Conservation (phyloP, 2,113 vertebrate genomes). For the Motacilla alba region DNA sequence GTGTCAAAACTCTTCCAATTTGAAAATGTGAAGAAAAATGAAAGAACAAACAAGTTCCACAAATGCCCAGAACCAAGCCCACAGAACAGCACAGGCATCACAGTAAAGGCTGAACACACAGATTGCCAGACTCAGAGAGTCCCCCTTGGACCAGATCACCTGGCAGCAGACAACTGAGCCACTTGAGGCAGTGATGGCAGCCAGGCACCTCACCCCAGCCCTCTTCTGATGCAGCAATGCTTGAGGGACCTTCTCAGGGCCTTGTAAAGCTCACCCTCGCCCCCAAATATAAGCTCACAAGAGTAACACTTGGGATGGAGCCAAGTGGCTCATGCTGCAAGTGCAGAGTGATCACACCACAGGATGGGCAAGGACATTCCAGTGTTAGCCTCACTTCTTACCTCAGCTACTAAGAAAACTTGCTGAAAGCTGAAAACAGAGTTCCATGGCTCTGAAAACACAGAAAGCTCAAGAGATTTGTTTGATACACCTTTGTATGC, state of each 20-base stretch:
- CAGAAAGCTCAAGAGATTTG: not conserved
- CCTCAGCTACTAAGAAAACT: not conserved
- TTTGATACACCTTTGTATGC: not conserved
- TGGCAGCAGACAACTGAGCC: not conserved
- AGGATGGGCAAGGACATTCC: not conserved
- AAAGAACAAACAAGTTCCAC: not conserved
- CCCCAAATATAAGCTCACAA: not conserved
- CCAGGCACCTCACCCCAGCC: not conserved
- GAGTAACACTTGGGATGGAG: not conserved
- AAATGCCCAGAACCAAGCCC: not conserved
- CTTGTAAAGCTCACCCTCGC: not conserved
- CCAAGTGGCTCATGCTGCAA: not conserved
- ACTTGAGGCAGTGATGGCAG: not conserved
- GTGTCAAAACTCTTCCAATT: not conserved
- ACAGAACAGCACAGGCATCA: not conserved
- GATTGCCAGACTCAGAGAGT: not conserved
- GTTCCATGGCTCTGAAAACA: not conserved
- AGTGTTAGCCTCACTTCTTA: not conserved
- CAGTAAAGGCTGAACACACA: not conserved
- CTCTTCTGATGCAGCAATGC: not conserved
- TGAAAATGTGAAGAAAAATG: not conserved
- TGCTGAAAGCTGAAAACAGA: not conserved
- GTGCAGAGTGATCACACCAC: not conserved
- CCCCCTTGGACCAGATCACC: not conserved
- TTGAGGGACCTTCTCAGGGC: not conserved